phyloP scores from a whole-genome alignment of 2,797 vertebrate species.

The Pseudochromis fuscus region DNA sequence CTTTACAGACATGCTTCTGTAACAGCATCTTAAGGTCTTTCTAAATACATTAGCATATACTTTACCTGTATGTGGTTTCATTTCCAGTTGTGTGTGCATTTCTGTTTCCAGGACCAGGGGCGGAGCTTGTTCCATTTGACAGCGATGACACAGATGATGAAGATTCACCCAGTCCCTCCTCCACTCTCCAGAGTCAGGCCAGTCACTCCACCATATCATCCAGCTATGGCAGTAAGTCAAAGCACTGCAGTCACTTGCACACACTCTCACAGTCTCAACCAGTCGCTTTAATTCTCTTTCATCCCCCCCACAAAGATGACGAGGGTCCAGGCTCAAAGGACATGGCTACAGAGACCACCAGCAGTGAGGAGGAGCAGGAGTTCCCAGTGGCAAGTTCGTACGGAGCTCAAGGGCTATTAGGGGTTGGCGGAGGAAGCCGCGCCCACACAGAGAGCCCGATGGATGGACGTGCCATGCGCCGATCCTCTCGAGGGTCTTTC shows the following conservation, averaged over 20 bases:
- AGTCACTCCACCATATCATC: conserved; percentile 98
- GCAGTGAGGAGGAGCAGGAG: conserved; percentile 97
- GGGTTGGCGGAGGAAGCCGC: conserved; percentile 62
- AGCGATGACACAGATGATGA: conserved; percentile 97
- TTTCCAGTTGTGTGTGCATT: neutral
- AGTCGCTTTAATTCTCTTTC: neutral
- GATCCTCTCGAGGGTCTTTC: conserved; percentile 95
- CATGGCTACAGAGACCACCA: conserved; percentile 92
- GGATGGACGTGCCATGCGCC: conserved; percentile 92
- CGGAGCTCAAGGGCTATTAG: conserved; percentile 76
- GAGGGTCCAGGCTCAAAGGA: conserved; percentile 93
- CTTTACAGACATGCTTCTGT: neutral
- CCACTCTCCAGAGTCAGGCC: conserved; percentile 97
- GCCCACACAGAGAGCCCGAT: conserved; percentile 87
- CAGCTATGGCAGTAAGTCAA: conserved; percentile 94
- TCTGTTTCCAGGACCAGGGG: conserved; percentile 72
- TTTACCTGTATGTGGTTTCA: neutral
- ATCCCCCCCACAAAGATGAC: conserved; percentile 84
- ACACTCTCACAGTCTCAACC: neutral
- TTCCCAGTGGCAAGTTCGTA: conserved; percentile 87
- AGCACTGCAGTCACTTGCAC: neutral
- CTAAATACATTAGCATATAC: neutral
- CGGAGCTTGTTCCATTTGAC: conserved; percentile 95
- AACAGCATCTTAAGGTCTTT: neutral
- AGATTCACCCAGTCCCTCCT: conserved; percentile 96